Base-by-base conservation (phyloP, 2,888 invertebrate genomes). In the Steinernema carpocapsae region DNA sequence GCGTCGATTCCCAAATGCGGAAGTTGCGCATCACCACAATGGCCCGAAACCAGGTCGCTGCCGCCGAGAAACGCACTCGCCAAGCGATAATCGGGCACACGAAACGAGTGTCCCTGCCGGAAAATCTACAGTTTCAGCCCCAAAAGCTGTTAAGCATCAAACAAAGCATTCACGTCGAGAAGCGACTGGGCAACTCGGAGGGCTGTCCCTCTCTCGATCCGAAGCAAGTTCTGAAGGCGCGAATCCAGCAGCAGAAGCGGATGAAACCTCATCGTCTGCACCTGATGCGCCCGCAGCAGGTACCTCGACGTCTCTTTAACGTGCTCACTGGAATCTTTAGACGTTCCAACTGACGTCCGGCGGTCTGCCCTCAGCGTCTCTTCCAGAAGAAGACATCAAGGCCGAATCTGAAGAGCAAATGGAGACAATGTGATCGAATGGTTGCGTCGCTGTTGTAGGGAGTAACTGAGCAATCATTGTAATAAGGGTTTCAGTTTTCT, bases 241-340 rank as follows among this genome's bases (percentile, higher is more conserved):
- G 87, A 3, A 82, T 88, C 52, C 88, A 88, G 72, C 88, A 89
- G 78, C 88, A 88, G 74, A 84, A 88, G 12, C 88, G 88, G 79
- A 83, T 83, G 32, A 64, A 64, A 32, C 64, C 64, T 32, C 64
- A 64, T 32, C 29, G 64, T 1, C 24, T 64, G 32, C 64, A 64
- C 32, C 14, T 64, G 14, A 64, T 64, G 64, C 64, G 64, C 3
- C 22, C 29, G 7, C 64, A 64, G 19, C 64, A 64, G 64, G 64
- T 64, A 24, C 59, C 24, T 6, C 26, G 22, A 59, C 48, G 4
- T n/a, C 14, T 48, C 43, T 12, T 43, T 43, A 12, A 7, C 14
- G 14, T 43, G 7, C 14, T 43, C 43, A 6, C 17, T 26, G 22
- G 6, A 26, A 29, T 64, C 19, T 7, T 14, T 32, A 64, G 64